These are phyloP conservation scores for Drosophila borealis DNA, from an alignment of 2,888 invertebrate genomes.

Conservation along the genomic window DNA sequence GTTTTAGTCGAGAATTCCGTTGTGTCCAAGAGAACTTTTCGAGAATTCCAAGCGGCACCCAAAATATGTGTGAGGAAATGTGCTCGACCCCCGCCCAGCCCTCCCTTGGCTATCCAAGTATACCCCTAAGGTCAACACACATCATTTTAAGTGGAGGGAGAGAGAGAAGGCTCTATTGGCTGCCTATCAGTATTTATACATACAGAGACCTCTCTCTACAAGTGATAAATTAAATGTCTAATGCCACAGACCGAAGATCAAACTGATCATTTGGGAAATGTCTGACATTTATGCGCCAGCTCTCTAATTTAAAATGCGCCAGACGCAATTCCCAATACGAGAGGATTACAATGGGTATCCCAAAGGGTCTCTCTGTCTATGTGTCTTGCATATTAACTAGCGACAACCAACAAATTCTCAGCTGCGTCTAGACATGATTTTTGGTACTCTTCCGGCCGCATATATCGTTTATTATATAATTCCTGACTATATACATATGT, in stretches of 20 bases:
- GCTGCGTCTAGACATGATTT: slow-evolving; percentile 19
- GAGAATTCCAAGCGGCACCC: slow-evolving; percentile 63
- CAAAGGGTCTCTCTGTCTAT: slow-evolving; percentile 39
- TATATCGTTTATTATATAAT: not conserved
- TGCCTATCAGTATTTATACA: slow-evolving; percentile 32
- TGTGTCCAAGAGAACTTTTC: slow-evolving; percentile 56
- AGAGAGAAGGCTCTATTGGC: slow-evolving; percentile 7
- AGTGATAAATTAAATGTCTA: slow-evolving; percentile 72
- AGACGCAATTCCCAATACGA: slow-evolving; percentile 24
- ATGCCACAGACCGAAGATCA: slow-evolving; percentile 60
- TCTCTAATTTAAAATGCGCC: slow-evolving; percentile 53
- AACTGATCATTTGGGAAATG: slow-evolving; percentile 50
- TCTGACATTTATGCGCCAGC: slow-evolving; percentile 30
- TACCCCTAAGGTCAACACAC: slow-evolving; percentile 58
- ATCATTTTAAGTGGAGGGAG: slow-evolving; percentile 35
- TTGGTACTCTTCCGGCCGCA: slow-evolving; percentile 24
- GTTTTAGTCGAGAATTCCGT: slow-evolving; percentile 40
- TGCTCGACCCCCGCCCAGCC: not conserved
- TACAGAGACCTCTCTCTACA: slow-evolving; percentile 3
- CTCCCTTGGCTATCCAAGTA: slow-evolving; percentile 10
- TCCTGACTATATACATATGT: not conserved
- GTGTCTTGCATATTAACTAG: slow-evolving; percentile 27
- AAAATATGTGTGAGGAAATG: slow-evolving; percentile 52
- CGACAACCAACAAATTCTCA: not conserved
- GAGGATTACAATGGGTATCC: slow-evolving; percentile 22